Conservation (phyloP, 2,888 invertebrate species). For the Spisula subtruncata region DNA sequence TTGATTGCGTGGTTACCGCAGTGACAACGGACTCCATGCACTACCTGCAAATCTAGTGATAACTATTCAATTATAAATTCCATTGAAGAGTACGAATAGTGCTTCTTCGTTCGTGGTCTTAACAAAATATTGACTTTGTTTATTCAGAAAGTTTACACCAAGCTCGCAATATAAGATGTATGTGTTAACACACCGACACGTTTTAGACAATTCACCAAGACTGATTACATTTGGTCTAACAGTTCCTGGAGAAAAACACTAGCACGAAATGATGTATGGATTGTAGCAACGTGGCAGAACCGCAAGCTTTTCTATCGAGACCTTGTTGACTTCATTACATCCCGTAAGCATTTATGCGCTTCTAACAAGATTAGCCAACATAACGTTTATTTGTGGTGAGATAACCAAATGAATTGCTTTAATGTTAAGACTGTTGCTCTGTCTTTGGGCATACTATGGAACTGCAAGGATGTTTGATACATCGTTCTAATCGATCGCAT, state of each 20-base stretch:
- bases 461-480: neutral
- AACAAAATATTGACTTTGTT: no score
- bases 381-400: neutral
- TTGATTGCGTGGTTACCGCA: no score
- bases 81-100: no score
- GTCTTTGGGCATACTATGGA: neutral
- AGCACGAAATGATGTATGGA: neutral
- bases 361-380: neutral
- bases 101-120: no score
- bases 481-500: neutral
- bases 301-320: neutral
- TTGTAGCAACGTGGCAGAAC: neutral
- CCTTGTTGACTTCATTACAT: neutral
- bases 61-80: no score
- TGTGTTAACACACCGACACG: neutral
- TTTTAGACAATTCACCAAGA: neutral
- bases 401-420: neutral
- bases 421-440: neutral
- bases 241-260: neutral
- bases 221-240: neutral
- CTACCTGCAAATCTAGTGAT: no score
- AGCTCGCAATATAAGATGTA: no score
- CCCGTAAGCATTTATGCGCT: neutral
- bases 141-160: no score
- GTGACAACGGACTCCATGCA: no score